Conservation (phyloP, 2,113 vertebrate genomes). For the Perccottus glenii region DNA sequence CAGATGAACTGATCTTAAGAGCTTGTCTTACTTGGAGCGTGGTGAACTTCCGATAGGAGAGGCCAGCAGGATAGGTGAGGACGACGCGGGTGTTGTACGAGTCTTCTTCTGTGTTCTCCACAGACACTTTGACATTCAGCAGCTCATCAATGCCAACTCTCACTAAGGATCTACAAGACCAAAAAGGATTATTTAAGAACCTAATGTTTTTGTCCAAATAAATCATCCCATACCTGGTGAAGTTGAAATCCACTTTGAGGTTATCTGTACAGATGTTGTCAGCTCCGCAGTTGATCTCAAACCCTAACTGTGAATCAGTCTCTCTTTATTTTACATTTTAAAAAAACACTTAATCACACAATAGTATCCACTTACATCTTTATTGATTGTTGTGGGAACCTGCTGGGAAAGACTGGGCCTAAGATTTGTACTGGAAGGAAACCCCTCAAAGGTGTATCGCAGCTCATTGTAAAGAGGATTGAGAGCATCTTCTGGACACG, state of each 20-base stretch:
- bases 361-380: constrained; percentile 59
- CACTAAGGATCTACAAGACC: neutral
- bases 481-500: constrained; percentile 75
- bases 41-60: constrained; percentile 78
- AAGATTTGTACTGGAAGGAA: constrained; percentile 21
- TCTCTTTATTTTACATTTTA: neutral
- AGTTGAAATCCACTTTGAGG: constrained; percentile 79
- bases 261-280: constrained; percentile 81
- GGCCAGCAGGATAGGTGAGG: constrained; percentile 77
- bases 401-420: constrained; percentile 51
- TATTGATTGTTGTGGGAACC: constrained; percentile 30
- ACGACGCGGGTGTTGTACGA: constrained; percentile 78
- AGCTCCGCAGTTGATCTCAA: constrained; percentile 85
- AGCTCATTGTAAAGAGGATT: constrained; percentile 71
- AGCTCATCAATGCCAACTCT: constrained; percentile 79
- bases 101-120: constrained; percentile 82
- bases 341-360: neutral
- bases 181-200: neutral
- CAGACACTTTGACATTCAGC: constrained; percentile 72
- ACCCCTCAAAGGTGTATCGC: constrained; percentile 65
- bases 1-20: neutral
- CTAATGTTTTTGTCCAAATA: neutral
- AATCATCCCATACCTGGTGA: constrained; percentile 81
- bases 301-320: constrained; percentile 75
- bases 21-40: constrained; percentile 61